Evolutionary conservation across 1,140 invertebrate species (phyloP).

Genomic region (Lasioglossum baleicum): DNA sequence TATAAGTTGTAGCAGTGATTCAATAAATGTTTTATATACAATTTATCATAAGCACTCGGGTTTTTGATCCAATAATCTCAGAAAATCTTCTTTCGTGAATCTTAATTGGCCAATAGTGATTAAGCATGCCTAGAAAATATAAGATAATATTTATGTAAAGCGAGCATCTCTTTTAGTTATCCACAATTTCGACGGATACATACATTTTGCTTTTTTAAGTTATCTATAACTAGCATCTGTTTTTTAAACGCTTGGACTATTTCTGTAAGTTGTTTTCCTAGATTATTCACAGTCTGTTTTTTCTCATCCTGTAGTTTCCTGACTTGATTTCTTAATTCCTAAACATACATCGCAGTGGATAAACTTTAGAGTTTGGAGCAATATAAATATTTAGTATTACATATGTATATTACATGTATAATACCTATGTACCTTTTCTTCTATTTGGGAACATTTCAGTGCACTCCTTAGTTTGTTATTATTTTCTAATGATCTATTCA

Average conservation of each 20-base stretch:
- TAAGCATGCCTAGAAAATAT: slow-evolving; percentile 73
- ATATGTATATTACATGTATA: neutral
- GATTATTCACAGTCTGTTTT: slow-evolving; percentile 69
- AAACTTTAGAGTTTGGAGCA: neutral
- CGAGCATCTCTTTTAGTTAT: slow-evolving; percentile 46
- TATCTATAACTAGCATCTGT: slow-evolving; percentile 79
- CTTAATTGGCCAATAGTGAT: slow-evolving; percentile 74
- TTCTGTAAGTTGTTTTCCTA: slow-evolving; percentile 79
- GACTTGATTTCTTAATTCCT: slow-evolving; percentile 78
- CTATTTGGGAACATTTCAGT: slow-evolving; percentile 75
- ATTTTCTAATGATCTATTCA: slow-evolving; percentile 78
- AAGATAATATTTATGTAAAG: slow-evolving; percentile 13
- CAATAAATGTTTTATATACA: slow-evolving; percentile 59
- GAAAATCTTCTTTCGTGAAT: slow-evolving; percentile 76
- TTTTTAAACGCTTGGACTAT: slow-evolving; percentile 80
- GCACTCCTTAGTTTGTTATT: slow-evolving; percentile 75
- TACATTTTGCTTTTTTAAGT: slow-evolving; percentile 81
- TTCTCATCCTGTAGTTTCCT: slow-evolving; percentile 76
- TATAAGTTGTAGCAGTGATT: slow-evolving; percentile 49
- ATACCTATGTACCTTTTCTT: slow-evolving; percentile 76
- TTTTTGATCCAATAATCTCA: slow-evolving; percentile 78
- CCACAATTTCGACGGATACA: slow-evolving; percentile 49
- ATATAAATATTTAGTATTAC: neutral
- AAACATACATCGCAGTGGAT: neutral
- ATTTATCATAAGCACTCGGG: slow-evolving; percentile 48